Evolutionary conservation across 2,113 vertebrate genomes (phyloP), one percentile per base, ranked within the genome.

Genomic region (Labeo rohita): DNA sequence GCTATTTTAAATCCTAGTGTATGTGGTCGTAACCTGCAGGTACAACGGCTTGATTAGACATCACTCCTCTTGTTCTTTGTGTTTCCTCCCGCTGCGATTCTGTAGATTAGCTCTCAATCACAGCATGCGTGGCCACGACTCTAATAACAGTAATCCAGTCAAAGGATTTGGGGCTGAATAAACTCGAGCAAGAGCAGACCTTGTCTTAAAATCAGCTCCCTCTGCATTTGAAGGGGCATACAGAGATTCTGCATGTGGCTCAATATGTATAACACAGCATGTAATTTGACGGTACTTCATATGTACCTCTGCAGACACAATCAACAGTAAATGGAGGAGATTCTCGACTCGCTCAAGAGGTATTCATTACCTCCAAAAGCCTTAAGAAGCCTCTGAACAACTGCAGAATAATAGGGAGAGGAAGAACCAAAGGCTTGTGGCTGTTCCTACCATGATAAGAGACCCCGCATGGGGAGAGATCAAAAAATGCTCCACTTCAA

Each of bases 31-130:
- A 74, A 76, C 73, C 88, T 74, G 63, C 56, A 61, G 85, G 74
- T 66, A 66, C 86, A 85, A 56, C 36, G 80, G 73, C 65, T 84
- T 78, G 88, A 89, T 89, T 87, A 85, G 83, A 87, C 86, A 89
- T 89, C 88, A 89, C 78, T 84, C 56, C 80, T 84, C 88, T 89
- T 87, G 86, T 89, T 89, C 88, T 87, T 49, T 65, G 52, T 72
- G 84, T 84, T 61, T 83, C 73, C 72, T 80, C 88, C 86, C 16
- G 66, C 88, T 85, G 79, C 4, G 75, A 72, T 84, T 75, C 86
- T 80, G 86, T 84, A 89, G 88, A 89, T 87, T 87, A 89, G 86
- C 88, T 87, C 88, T 89, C 88, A 85, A 84, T 89, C 88, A 89
- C 88, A 85, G 88, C 88, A 80, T 87, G 87, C 79, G 80, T 76